Percentiles rank a stretch among this genome's conserved stretches.
Conservation (phyloP, 1,140 invertebrate species). For the Chionoecetes opilio region DNA sequence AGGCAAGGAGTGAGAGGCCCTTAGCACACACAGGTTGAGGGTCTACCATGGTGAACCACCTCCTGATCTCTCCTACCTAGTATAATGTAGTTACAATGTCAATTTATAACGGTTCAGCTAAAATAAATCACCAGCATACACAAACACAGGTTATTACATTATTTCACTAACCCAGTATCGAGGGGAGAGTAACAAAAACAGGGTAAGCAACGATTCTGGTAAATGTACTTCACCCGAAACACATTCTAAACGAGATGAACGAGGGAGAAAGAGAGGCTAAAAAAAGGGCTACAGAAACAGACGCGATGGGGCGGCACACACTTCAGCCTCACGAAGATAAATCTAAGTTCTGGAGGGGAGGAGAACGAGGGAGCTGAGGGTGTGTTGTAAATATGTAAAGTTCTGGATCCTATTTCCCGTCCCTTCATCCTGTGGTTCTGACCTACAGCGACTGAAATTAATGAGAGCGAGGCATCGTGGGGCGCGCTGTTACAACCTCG, state of each 20-base stretch:
- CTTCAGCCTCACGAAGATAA: conserved; percentile 28
- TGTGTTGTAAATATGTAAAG: not conserved
- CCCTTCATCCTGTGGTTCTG: not conserved
- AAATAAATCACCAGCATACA: too few relatives aligned
- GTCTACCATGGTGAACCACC: too few relatives aligned
- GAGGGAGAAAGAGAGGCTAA: too few relatives aligned
- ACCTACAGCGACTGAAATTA: not conserved
- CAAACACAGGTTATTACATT: too few relatives aligned
- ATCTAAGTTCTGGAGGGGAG: not conserved
- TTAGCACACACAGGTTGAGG: too few relatives aligned
- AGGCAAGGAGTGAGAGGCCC: too few relatives aligned
- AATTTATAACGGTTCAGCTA: too few relatives aligned
- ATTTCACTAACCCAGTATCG: too few relatives aligned
- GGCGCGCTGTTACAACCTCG: not conserved
- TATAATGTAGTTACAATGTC: too few relatives aligned
- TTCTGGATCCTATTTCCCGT: conserved; percentile 13
- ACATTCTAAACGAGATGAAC: conserved; percentile 18
- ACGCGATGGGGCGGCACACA: not conserved
- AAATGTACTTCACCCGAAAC: not conserved
- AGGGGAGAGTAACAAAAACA: too few relatives aligned
- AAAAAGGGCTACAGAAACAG: not conserved
- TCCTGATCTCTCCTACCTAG: too few relatives aligned
- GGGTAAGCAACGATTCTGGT: not conserved
- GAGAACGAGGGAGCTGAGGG: not conserved
- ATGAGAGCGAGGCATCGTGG: not conserved